A percentile compares a stretch with the other conserved stretches of the same genome.
phyloP scores from a whole-genome alignment of 2,797 vertebrate species.

The Rhinophrynus dorsalis region DNA sequence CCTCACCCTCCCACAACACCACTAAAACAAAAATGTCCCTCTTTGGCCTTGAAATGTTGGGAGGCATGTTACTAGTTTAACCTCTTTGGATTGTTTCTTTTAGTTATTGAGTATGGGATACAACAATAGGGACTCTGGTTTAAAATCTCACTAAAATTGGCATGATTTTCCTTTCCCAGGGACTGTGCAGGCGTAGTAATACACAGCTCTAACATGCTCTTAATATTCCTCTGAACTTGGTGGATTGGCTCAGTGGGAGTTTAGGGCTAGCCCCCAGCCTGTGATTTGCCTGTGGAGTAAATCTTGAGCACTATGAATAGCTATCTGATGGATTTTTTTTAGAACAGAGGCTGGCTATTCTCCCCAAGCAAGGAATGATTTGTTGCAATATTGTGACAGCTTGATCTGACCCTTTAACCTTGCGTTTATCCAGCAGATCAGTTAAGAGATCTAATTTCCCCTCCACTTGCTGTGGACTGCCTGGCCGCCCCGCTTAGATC shows the following conservation, averaged over 20 bases:
- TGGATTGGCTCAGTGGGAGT: conserved; percentile 39
- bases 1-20: too few relatives aligned
- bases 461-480: not conserved
- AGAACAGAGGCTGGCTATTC: conserved; percentile 22
- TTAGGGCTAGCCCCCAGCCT: not conserved
- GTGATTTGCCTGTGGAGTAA: conserved; percentile 33
- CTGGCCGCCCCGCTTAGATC: not conserved
- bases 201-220: not conserved
- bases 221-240: conserved; percentile 35
- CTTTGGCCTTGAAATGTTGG: too few relatives aligned
- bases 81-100: too few relatives aligned
- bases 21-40: too few relatives aligned
- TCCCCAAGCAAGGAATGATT: conserved; percentile 4
- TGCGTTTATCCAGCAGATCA: not conserved
- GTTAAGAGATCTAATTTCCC: conserved; percentile 20
- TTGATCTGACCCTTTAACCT: conserved; percentile 21
- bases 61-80: too few relatives aligned
- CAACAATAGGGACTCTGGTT: too few relatives aligned
- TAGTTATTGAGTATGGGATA: too few relatives aligned
- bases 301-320: conserved; percentile 32
- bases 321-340: conserved; percentile 13
- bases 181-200: not conserved
- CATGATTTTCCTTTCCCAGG: conserved; percentile 16
- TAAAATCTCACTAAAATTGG: not conserved
- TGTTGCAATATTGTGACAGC: conserved; percentile 41